Conservation (phyloP, 1,140 invertebrate species). For the Drosophila sp. region DNA sequence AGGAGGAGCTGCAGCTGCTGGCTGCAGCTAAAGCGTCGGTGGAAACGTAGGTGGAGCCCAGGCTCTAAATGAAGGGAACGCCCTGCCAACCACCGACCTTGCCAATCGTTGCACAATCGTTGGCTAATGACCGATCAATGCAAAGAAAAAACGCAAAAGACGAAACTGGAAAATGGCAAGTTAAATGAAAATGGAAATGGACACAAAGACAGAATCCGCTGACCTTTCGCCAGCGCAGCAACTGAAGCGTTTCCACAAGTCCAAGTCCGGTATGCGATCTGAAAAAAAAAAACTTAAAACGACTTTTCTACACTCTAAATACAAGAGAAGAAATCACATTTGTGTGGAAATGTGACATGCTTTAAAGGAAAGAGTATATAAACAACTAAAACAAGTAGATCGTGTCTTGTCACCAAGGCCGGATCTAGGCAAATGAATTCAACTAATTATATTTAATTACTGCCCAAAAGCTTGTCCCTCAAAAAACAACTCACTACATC, state of each 20-base stretch:
- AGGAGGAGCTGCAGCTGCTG: slow-evolving; percentile 14
- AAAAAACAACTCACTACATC: too few relatives aligned
- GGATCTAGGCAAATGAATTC: not conserved
- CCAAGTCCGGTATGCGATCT: slow-evolving; percentile 45
- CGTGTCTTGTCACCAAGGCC: slow-evolving; percentile 20
- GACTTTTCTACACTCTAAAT: slow-evolving; percentile 26
- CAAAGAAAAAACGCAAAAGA: slow-evolving; percentile 29
- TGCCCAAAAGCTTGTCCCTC: too few relatives aligned
- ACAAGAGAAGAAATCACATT: not conserved
- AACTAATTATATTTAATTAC: not conserved
- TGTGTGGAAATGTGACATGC: not conserved
- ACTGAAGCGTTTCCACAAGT: slow-evolving; percentile 40
- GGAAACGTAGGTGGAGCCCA: not conserved
- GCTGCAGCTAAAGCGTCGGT: too few relatives aligned
- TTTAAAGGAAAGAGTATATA: slow-evolving; percentile 15
- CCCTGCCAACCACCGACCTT: slow-evolving; percentile 34
- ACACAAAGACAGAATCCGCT: slow-evolving; percentile 57
- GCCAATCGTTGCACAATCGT: slow-evolving; percentile 36
- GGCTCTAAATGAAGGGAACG: slow-evolving; percentile 26
- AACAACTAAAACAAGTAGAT: slow-evolving; percentile 28
- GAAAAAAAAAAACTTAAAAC: slow-evolving; percentile 1
- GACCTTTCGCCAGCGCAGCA: slow-evolving; percentile 58
- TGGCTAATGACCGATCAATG: slow-evolving; percentile 9
- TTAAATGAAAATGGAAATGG: slow-evolving; percentile 19
- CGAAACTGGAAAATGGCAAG: slow-evolving; percentile 18